Percentiles rank a stretch among this genome's conserved stretches.
phyloP scores from a whole-genome alignment of 2,888 invertebrate species.

The Hecatera dysodea region DNA sequence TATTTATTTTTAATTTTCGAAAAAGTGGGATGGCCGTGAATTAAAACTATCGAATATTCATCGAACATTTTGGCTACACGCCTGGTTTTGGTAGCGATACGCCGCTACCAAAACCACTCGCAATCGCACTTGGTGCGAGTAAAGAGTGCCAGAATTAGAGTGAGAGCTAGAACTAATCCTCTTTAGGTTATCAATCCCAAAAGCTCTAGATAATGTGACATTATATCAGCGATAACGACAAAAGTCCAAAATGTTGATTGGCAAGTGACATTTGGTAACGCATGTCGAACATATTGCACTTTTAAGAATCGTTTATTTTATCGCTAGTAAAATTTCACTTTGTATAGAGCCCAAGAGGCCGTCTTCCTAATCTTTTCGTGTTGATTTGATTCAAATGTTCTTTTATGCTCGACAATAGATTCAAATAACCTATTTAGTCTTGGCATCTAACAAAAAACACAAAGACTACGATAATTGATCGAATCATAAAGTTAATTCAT shows the following conservation, averaged over 20 bases:
- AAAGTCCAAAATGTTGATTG: too few species aligned
- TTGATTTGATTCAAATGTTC: too few species aligned
- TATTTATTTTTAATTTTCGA: slow-evolving; percentile 12
- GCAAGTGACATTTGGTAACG: too few species aligned
- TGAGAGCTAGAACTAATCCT: slow-evolving; percentile 28
- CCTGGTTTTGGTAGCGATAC: not conserved
- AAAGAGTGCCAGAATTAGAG: slow-evolving; percentile 45
- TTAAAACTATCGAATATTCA: slow-evolving; percentile 28
- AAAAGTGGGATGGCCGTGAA: slow-evolving; percentile 20
- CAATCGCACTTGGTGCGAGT: slow-evolving; percentile 27
- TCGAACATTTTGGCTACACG: slow-evolving; percentile 14
- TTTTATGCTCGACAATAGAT: too few species aligned
- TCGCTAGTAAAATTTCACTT: too few species aligned
- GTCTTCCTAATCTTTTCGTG: too few species aligned
- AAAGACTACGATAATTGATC: slow-evolving; percentile 4
- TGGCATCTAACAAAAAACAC: too few species aligned
- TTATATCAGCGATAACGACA: not conserved
- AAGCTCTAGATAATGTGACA: not conserved
- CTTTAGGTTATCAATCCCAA: slow-evolving; percentile 27
- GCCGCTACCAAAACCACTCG: too few species aligned
- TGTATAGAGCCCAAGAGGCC: too few species aligned
- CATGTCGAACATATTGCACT: too few species aligned
- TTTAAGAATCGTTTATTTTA: too few species aligned
- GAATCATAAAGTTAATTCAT: slow-evolving; percentile 10
- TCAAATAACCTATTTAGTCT: too few species aligned